Base-by-base conservation (phyloP, 1,140 invertebrate genomes). In the Drosophila jambulina region DNA sequence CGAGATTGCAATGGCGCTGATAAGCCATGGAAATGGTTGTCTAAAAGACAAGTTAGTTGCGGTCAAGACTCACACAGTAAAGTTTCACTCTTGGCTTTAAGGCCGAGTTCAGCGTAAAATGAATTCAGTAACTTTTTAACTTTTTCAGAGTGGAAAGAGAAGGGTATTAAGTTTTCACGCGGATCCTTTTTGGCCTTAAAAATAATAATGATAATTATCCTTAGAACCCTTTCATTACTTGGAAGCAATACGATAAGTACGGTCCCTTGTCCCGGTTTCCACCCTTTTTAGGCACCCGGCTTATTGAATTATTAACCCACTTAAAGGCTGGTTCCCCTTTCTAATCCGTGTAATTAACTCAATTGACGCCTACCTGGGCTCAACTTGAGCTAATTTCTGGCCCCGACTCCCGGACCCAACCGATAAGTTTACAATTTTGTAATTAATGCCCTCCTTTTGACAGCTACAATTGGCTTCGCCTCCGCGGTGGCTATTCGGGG, bases 311-410 rank as follows among this genome's bases (percentile, higher is more conserved):
- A 85, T 85, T 70, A 75, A 58, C 25, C 38, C 46, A 63, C 75
- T 75, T 75, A 70, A 82, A 62, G 58, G 60, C 59, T 23, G 45
- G 29, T 53, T 58, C 58, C 25, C 61, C 49, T 17, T 21, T 49
- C 65, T 78, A 65, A 78, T 77, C 70, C 75, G 51, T 29, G 53
- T 67, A 82, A 86, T 82, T 85, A 76, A 76, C 74, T 78, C 61
- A 56, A 72, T 56, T 64, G 68, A 64, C 43, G 53, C 68, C 56
- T 32, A 48, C 77, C 59, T 59, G 36, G 51, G 29, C 42, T 29
- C 19, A 67, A 38, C 27, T 61, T 48, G 45, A 54, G 40, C 57
- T 32, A 57, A 78, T 51, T 61, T 62, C 34, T 42, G 5, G 54
- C 38, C 62, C 62, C 17, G 1, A 27, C 49, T 12, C 17, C 34